Percentiles rank a stretch among this genome's conserved stretches.
Conservation (phyloP, 1,140 invertebrate species). For the Ephestia elutella region DNA sequence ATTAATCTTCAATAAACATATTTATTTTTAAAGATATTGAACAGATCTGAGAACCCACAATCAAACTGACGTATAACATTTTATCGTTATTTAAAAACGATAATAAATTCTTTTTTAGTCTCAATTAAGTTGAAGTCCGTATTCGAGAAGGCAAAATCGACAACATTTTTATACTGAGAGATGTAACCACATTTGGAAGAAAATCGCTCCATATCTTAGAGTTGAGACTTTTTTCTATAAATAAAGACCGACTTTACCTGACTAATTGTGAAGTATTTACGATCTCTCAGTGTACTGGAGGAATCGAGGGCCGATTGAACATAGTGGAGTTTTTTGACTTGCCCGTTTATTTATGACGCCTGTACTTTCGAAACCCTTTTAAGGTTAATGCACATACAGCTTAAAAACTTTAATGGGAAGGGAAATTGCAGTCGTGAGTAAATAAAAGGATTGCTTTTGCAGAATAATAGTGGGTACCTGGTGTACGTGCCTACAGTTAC, state of each 20-base stretch:
- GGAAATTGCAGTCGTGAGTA: not conserved
- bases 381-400: conserved; percentile 31
- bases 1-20: no score
- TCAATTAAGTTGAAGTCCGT: conserved; percentile 3
- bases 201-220: conserved; percentile 38
- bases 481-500: no score
- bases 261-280: conserved; percentile 63
- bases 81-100: conserved; percentile 2
- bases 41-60: not conserved
- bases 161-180: conserved; percentile 27
- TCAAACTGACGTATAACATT: not conserved
- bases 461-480: no score
- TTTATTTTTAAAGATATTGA: not conserved
- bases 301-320: conserved; percentile 50
- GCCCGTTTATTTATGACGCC: conserved; percentile 45
- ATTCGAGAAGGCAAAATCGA: conserved; percentile 20
- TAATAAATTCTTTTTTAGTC: conserved; percentile 4
- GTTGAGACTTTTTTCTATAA: conserved; percentile 35
- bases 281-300: conserved; percentile 30
- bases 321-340: conserved; percentile 51
- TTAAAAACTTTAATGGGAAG: conserved; percentile 15
- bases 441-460: no score
- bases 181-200: conserved; percentile 36
- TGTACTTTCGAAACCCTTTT: conserved; percentile 38
- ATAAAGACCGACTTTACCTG: conserved; percentile 42